phyloP scores from a whole-genome alignment of 2,797 vertebrate species.

The Labroides dimidiatus region DNA sequence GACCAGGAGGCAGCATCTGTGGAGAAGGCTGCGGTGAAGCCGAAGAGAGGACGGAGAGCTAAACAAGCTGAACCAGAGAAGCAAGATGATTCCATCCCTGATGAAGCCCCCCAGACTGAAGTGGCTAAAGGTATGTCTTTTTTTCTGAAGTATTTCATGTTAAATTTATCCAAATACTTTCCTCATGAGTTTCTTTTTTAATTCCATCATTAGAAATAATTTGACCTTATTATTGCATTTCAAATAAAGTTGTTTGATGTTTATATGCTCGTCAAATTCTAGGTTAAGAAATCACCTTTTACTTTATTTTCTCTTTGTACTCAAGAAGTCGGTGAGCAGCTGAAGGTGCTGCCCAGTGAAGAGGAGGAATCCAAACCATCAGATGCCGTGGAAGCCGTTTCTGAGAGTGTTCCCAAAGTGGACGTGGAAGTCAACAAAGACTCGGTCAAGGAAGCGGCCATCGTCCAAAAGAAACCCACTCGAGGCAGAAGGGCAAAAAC shows the following conservation, averaged over 20 bases:
- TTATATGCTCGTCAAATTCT: background rate
- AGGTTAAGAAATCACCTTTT: background rate
- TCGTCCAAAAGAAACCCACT: constrained; percentile 41
- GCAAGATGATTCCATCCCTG: background rate
- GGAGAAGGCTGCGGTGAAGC: constrained; percentile 42
- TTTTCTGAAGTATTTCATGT: background rate
- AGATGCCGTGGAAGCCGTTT: constrained; percentile 7
- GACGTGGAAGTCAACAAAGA: constrained; percentile 9
- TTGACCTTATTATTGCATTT: no score
- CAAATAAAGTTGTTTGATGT: background rate
- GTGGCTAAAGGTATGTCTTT: constrained; percentile 26
- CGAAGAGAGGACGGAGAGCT: constrained; percentile 46
- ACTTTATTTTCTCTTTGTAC: background rate
- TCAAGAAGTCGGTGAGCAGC: constrained; percentile 20
- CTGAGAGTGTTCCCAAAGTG: constrained; percentile 28
- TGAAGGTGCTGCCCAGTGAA: background rate
- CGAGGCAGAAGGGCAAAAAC: constrained; percentile 44
- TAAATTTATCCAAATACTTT: no score
- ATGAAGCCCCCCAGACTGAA: constrained; percentile 17
- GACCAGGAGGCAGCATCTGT: background rate
- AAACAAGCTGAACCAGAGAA: constrained; percentile 40
- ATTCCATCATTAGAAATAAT: no score
- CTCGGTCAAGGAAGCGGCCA: background rate
- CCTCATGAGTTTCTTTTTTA: no score
- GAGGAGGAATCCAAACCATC: constrained; percentile 8